Percentiles rank a stretch among this genome's conserved stretches.
These are phyloP conservation scores for Mus musculus DNA, from an alignment of 2,113 vertebrate genomes.

Conservation along the genomic window DNA sequence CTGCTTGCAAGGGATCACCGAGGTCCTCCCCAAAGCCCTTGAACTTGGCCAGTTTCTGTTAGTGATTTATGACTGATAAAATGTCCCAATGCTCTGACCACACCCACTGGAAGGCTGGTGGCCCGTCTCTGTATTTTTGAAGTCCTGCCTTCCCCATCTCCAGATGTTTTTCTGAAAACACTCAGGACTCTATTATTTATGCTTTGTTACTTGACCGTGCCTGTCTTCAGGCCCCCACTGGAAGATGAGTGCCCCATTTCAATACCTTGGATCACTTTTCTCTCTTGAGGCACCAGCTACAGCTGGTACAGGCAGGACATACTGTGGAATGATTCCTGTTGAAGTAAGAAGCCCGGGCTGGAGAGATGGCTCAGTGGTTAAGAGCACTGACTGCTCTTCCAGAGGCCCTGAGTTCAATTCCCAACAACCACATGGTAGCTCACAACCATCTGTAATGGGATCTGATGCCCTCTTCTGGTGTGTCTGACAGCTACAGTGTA, in stretches of 20 bases:
- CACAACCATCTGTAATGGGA: too few species aligned
- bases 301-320: not conserved
- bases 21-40: not conserved
- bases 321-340: not conserved
- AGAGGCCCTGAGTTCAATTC: too few species aligned
- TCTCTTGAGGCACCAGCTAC: not conserved
- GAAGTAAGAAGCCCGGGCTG: not conserved
- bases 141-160: accelerated
- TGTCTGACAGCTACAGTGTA: too few species aligned
- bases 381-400: too few species aligned
- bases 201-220: not conserved
- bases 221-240: not conserved
- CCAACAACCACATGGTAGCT: too few species aligned
- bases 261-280: not conserved
- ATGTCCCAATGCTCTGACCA: not conserved
- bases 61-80: not conserved
- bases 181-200: not conserved
- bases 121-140: not conserved
- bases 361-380: too few species aligned
- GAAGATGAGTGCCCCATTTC: not conserved
- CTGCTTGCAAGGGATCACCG: not conserved
- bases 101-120: not conserved
- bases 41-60: not conserved
- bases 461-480: too few species aligned
- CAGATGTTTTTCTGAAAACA: not conserved